Base-by-base conservation (phyloP, 2,888 invertebrate species). In the Gymnosoma rotundatum region DNA sequence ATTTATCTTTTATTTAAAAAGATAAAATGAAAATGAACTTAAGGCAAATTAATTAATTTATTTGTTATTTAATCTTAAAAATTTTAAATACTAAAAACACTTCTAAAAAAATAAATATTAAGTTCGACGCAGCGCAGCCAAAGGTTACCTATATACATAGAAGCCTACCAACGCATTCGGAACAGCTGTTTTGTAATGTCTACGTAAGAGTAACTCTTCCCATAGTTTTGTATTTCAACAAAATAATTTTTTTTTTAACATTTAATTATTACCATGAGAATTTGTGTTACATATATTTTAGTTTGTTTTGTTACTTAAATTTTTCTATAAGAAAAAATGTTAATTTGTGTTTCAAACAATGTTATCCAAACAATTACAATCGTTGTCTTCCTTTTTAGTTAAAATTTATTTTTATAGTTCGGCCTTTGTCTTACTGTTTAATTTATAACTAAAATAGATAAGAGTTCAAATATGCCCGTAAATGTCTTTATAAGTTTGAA, bases 181-280 rank as follows among this genome's bases (percentile, higher is more conserved):
- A 32, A 2, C 2, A 32, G 2, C 2, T 32, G 5, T 4, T 32
- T 32, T 5, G 25, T 32, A 5, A 32, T 32, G 5, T 32, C 5
- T 32, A 32, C 25, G 5, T 32, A 32, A 32, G 25, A 32, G 25
- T 32, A 4, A 32, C 5, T 4, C 32, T 32, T 6, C 32, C 5
- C 6, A 6, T 6, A 32, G 32, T 32, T 2, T 6, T 5, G 16
- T 3, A 48, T 5, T 5, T 48, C 1, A 1, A 48, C 2, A 5
- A 48, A 72, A 72, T 70, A 64, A 48, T n/a, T n/a, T n/a, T n/a
- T 50, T 56, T 63, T 54, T 38, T 63, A 52, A 50, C 38, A 64
- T 56, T 58, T 66, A 72, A 58, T 79, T 72, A 72, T 66, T 79
- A 58, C 78, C 78, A 56, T 72, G 78, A 58, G 72, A 79, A 79